Evolutionary conservation across 1,140 invertebrate species (phyloP).

Genomic region (Diplogasteroides magnus): DNA sequence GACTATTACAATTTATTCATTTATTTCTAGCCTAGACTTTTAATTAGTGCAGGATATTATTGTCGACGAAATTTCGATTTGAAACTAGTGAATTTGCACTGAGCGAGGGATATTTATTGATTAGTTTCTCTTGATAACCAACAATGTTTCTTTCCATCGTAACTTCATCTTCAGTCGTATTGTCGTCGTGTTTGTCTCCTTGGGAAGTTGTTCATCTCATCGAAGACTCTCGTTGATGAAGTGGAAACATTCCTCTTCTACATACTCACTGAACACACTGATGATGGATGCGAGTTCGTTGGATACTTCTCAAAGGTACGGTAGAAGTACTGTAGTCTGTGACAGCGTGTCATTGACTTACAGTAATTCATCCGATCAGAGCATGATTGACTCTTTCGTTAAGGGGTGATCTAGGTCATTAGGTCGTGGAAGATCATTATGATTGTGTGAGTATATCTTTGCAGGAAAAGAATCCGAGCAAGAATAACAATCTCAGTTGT

Average conservation of each 20-base stretch:
- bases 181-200: slow-evolving; percentile 93
- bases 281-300: slow-evolving; percentile 78
- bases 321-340: not conserved
- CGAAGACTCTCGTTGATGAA: slow-evolving; percentile 97
- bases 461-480: slow-evolving; percentile 91
- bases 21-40: slow-evolving; percentile 7
- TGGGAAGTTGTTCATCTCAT: slow-evolving; percentile 94
- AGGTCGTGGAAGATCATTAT: too few species aligned
- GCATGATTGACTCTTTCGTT: too few species aligned
- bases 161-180: slow-evolving; percentile 64
- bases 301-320: slow-evolving; percentile 91
- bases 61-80: not conserved
- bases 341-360: too few species aligned
- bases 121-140: not conserved
- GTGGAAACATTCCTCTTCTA: slow-evolving; percentile 99
- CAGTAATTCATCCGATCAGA: too few species aligned
- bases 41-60: not conserved
- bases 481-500: slow-evolving; percentile 85
- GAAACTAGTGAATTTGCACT: not conserved
- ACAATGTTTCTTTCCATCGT: slow-evolving; percentile 5
- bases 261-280: slow-evolving; percentile 85
- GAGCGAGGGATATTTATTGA: not conserved
- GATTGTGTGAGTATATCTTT: slow-evolving; percentile 11
- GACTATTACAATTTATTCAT: slow-evolving; percentile 37
- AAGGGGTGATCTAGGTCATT: slow-evolving; percentile 9